Base-by-base conservation (phyloP, 1,140 invertebrate species). In the Drosophila ogumai region DNA sequence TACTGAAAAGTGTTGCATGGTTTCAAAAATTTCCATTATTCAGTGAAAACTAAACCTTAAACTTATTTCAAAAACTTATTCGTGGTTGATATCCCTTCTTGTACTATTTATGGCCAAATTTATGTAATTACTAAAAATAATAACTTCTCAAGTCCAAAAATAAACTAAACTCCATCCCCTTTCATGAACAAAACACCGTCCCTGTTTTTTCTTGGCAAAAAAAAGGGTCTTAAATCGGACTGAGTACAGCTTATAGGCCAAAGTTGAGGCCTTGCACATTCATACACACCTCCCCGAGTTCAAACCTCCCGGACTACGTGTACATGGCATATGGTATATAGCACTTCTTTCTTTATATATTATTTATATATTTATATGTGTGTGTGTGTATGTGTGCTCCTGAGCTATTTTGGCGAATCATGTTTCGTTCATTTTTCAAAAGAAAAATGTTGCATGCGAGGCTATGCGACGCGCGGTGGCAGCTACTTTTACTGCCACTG, bases 371-470 rank as follows among this genome's bases (percentile, higher is more conserved):
- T 66, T n/a, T 43, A 22, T 63, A 15, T 57, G 8, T 65, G 28
- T 69, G 28, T 71, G n/a, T 55, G n/a, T 66, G 36, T 52, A n/a
- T 47, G 31, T 44, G 28, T 77, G 47, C 22, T 25, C 22, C 44
- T 67, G 65, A 49, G 54, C 52, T 76, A 50, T 76, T 77, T 79
- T 91, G 82, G 90, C 90, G 82, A 91, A 91, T 91, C 90, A 91
- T 91, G 85, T 90, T 91, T 79, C 74, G 79, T 85, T 91, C 90
- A 91, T 91, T 91, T 91, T 90, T 91, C 90, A 91, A 91, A 91
- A 90, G 85, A 90, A 88, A 88, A 88, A 88, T 85, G 85, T 90
- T 90, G 85, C 85, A 88, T 85, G 85, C 85, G 75, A 90, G 78
- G 82, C 66, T 55, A 72, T 46, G 67, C 68, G 68, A 71, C 66